These are phyloP conservation scores for Mesoligia furuncula DNA, from an alignment of 2,888 invertebrate genomes.

Conservation along the genomic window DNA sequence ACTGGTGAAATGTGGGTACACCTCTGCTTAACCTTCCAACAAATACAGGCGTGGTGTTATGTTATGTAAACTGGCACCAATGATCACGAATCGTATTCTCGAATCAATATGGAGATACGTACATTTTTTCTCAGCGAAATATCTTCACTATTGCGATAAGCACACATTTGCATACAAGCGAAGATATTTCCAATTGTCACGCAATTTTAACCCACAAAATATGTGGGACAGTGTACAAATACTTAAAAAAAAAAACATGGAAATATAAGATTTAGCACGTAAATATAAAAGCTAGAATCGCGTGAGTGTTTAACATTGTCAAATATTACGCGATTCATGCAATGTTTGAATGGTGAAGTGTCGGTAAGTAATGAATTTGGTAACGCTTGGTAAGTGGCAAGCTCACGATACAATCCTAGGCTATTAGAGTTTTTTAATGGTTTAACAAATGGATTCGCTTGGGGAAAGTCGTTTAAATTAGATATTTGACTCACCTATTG, in stretches of 20 bases:
- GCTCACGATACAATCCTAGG: conserved; percentile 32
- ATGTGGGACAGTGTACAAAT: conserved; percentile 62
- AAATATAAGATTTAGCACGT: conserved; percentile 29
- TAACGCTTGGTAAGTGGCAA: conserved; percentile 38
- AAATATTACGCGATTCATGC: conserved; percentile 64
- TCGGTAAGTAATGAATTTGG: conserved; percentile 58
- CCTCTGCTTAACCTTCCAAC: too few relatives aligned
- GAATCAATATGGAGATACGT: conserved; percentile 5
- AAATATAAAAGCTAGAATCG: conserved; percentile 44
- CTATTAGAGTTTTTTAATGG: background rate
- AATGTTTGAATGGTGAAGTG: conserved; percentile 59
- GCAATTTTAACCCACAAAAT: conserved; percentile 61
- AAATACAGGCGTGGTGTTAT: too few relatives aligned
- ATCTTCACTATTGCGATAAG: conserved; percentile 37
- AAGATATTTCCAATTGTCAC: conserved; percentile 62
- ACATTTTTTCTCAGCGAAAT: conserved; percentile 28
- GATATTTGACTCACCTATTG: background rate
- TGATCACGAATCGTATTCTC: background rate
- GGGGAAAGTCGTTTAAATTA: conserved; percentile 2
- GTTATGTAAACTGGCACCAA: background rate
- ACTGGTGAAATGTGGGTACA: too few relatives aligned
- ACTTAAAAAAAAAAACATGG: conserved; percentile 31
- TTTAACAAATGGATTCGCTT: conserved; percentile 11
- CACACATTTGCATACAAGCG: conserved; percentile 35
- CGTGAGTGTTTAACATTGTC: conserved; percentile 45